phyloP scores from a whole-genome alignment of 2,888 invertebrate genomes.

The Himalopsyche kuldschensis region DNA sequence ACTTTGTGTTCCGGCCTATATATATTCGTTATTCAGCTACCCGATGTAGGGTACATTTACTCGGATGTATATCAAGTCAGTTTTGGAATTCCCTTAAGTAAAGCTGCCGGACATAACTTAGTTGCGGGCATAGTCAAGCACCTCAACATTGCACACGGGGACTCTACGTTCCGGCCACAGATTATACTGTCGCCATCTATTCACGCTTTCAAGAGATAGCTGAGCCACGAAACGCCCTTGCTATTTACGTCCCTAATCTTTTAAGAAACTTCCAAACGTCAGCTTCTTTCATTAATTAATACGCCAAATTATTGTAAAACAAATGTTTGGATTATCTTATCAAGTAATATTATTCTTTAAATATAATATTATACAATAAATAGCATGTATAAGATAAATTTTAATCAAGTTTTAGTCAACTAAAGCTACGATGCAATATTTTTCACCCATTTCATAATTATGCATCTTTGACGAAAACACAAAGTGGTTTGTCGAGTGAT shows the following conservation, averaged over 20 bases:
- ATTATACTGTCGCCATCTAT: conserved; percentile 36
- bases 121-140: conserved; percentile 18
- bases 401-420: too few relatives aligned
- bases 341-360: too few relatives aligned
- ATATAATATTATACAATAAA: too few relatives aligned
- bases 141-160: conserved; percentile 17
- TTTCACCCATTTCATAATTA: too few relatives aligned
- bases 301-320: background rate
- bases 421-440: too few relatives aligned
- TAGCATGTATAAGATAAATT: too few relatives aligned
- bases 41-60: conserved; percentile 18
- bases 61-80: conserved; percentile 28
- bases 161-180: conserved; percentile 20
- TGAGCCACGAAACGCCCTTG: background rate
- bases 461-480: too few relatives aligned
- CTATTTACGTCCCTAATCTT: background rate
- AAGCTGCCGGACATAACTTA: conserved; percentile 38
- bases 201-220: conserved; percentile 10
- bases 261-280: background rate
- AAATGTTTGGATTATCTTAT: background rate
- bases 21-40: conserved; percentile 11
- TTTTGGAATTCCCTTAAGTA: conserved; percentile 31
- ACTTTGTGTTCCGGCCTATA: background rate
- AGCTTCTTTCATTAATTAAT: background rate
- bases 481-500: too few relatives aligned